A percentile compares a stretch with the other conserved stretches of the same genome.
These are phyloP conservation scores for Emys orbicularis DNA, from an alignment of 2,797 vertebrate genomes.

Conservation along the genomic window DNA sequence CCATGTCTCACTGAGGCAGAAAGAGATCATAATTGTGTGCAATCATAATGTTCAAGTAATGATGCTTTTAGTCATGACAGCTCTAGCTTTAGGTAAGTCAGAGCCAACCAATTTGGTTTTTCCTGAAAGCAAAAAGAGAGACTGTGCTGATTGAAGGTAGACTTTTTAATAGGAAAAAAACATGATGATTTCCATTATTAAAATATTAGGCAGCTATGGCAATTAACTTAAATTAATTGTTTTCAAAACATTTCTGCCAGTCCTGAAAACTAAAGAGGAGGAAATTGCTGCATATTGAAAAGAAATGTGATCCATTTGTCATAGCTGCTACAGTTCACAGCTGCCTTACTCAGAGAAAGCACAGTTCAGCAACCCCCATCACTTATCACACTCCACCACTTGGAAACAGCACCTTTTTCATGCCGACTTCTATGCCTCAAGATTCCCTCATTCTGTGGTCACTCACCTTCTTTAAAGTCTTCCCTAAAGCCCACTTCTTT, in stretches of 20 bases:
- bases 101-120: not conserved
- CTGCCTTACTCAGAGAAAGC: not conserved
- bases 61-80: not conserved
- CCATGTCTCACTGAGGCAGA: not conserved
- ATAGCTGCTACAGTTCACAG: not conserved
- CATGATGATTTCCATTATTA: not conserved
- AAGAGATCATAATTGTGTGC: not conserved
- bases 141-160: not conserved
- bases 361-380: not conserved
- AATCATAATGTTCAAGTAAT: not conserved
- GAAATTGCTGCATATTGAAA: not conserved
- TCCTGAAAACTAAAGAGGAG: not conserved
- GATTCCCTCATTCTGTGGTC: not conserved
- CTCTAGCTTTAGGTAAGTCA: not conserved
- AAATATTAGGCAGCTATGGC: not conserved
- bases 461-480: not conserved
- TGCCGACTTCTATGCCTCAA: not conserved
- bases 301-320: not conserved
- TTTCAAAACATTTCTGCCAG: not conserved
- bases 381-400: not conserved
- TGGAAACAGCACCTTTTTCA: not conserved
- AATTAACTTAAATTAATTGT: not conserved
- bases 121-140: not conserved
- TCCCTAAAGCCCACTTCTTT: not conserved
- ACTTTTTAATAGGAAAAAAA: not conserved